Conservation (phyloP, 2,113 vertebrate species). For the Oryzias celebensis region DNA sequence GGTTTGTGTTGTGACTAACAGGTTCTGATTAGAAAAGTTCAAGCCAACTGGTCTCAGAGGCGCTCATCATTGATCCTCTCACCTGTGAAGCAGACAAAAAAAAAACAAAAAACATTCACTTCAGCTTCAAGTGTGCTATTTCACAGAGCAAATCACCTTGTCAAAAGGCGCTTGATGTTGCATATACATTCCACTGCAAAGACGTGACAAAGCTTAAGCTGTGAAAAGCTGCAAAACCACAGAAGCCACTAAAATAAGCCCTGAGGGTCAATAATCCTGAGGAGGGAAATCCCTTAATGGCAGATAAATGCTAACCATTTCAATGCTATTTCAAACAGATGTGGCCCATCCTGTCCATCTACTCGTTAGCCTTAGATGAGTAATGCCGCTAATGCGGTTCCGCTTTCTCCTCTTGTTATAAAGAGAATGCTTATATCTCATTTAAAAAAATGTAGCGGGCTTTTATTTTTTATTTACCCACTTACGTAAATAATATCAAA, state of each 20-base stretch:
- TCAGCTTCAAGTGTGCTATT: conserved; percentile 20
- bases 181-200: conserved; percentile 38
- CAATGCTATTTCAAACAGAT: conserved; percentile 2
- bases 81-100: conserved; percentile 76
- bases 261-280: conserved; percentile 63
- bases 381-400: too few species aligned
- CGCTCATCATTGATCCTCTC: conserved; percentile 88
- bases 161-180: conserved; percentile 32
- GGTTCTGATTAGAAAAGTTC: conserved; percentile 84
- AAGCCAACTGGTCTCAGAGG: conserved; percentile 83
- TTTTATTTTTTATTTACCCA: too few species aligned
- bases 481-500: too few species aligned
- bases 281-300: conserved; percentile 67
- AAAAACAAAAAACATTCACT: conserved; percentile 53
- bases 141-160: conserved; percentile 34
- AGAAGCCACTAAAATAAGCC: conserved; percentile 48
- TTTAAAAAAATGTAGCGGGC: too few species aligned
- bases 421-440: too few species aligned
- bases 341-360: too few species aligned
- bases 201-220: conserved; percentile 47
- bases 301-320: conserved; percentile 54
- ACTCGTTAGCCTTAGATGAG: too few species aligned
- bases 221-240: conserved; percentile 54
- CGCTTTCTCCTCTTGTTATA: too few species aligned
- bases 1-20: conserved; percentile 81